These are phyloP conservation scores for Ctenopoma multispine DNA, from an alignment of 2,797 vertebrate species.

Conservation along the genomic window DNA sequence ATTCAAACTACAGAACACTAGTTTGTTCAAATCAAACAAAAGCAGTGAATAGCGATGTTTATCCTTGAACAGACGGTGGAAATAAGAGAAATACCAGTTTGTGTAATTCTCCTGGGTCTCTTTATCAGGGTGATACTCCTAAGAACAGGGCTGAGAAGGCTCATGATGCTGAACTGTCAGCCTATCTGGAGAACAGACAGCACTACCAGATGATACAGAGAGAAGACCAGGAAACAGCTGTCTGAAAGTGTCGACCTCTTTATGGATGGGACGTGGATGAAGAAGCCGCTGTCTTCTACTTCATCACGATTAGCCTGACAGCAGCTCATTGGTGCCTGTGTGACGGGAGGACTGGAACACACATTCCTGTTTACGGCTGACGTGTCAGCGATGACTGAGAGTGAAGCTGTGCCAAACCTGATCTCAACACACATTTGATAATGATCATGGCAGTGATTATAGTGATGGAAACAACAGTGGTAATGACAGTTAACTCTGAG, in stretches of 20 bases:
- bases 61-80: too few relatives aligned
- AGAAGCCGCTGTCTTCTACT: background rate
- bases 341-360: background rate
- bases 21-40: too few relatives aligned
- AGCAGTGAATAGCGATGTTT: too few relatives aligned
- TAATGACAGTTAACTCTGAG: background rate
- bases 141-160: slow-evolving; percentile 94
- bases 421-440: slow-evolving; percentile 10
- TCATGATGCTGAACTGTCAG: slow-evolving; percentile 90
- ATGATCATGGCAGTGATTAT: background rate
- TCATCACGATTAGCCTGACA: background rate
- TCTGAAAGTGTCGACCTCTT: slow-evolving; percentile 78
- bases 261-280: background rate
- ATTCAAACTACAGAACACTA: too few relatives aligned
- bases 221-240: slow-evolving; percentile 96
- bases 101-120: background rate
- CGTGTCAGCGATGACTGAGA: background rate
- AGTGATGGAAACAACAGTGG: background rate
- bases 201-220: slow-evolving; percentile 98
- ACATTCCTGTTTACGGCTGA: background rate
- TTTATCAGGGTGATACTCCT: slow-evolving; percentile 91
- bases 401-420: slow-evolving; percentile 30
- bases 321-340: background rate
- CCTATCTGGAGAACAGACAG: slow-evolving; percentile 95
- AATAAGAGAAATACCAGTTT: background rate